Percentiles rank a stretch among this genome's conserved stretches.
phyloP scores from a whole-genome alignment of 2,888 invertebrate species.

The Hirtodrosophila duncani region DNA sequence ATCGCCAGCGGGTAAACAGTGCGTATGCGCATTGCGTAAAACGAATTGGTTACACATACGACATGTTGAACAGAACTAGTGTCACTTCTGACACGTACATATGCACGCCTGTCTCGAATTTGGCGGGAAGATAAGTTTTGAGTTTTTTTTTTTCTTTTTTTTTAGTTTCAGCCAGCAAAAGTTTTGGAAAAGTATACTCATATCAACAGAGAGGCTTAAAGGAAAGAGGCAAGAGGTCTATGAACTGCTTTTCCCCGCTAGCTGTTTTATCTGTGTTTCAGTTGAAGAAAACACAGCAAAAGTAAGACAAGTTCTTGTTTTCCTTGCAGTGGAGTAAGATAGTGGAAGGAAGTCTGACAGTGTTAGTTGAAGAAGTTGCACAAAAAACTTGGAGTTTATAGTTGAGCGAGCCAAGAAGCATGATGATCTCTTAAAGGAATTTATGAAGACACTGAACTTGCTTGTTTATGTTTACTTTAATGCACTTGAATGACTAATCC shows the following conservation, averaged over 20 bases:
- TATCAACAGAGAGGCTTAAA: not conserved
- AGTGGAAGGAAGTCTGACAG: not conserved
- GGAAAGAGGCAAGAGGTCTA: conserved; percentile 13
- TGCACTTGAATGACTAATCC: too few species aligned
- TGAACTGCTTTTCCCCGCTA: conserved; percentile 18
- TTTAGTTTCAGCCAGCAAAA: too few species aligned
- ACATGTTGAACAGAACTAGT: too few species aligned
- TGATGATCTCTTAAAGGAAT: too few species aligned
- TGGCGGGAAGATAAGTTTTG: too few species aligned
- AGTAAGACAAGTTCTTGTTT: conserved; percentile 8
- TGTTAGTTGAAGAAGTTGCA: conserved; percentile 1
- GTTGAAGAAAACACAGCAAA: conserved; percentile 21
- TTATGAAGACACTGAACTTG: too few species aligned
- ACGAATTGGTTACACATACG: conserved; percentile 25
- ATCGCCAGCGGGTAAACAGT: conserved; percentile 13
- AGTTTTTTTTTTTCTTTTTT: too few species aligned
- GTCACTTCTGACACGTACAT: too few species aligned
- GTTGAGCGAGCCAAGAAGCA: too few species aligned
- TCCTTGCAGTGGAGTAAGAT: not conserved
- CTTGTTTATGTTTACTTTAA: too few species aligned
- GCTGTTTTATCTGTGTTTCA: conserved; percentile 23
- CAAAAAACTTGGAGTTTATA: too few species aligned
- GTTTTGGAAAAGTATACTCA: not conserved
- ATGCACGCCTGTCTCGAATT: too few species aligned
- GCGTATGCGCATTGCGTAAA: conserved; percentile 54